Percentiles rank a stretch among this genome's conserved stretches.
Conservation (phyloP, 2,113 vertebrate species). For the Brachyhypopomus occidentalis region DNA sequence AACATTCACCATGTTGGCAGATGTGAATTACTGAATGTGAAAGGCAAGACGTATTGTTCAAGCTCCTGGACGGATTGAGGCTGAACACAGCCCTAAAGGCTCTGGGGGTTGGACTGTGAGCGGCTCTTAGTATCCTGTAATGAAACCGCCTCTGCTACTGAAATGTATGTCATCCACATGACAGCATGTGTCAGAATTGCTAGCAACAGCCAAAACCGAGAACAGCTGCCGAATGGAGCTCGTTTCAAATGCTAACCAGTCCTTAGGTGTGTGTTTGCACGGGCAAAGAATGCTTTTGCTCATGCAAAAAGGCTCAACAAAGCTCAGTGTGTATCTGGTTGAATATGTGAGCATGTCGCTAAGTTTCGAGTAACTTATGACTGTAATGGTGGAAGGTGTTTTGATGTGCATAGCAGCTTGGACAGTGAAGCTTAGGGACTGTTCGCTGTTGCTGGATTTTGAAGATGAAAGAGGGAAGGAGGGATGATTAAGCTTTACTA, state of each 20-base stretch:
- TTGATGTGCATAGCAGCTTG: neutral
- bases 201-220: neutral
- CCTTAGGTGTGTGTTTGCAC: constrained; percentile 28
- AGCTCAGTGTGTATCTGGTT: neutral
- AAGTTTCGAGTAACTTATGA: constrained; percentile 31
- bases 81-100: constrained; percentile 8
- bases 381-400: neutral
- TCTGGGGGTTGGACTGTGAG: constrained; percentile 10
- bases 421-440: neutral
- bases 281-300: constrained; percentile 19
- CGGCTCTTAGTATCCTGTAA: constrained; percentile 15
- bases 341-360: constrained; percentile 59
- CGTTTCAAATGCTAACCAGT: neutral
- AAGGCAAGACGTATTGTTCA: constrained; percentile 39
- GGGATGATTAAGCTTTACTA: neutral
- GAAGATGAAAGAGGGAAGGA: neutral
- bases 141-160: constrained; percentile 22
- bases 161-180: neutral
- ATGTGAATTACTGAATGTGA: constrained; percentile 46
- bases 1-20: constrained; percentile 21
- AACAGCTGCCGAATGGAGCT: neutral
- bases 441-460: constrained; percentile 13
- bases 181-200: constrained; percentile 2
- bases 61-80: constrained; percentile 9
- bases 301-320: constrained; percentile 40